Conservation (phyloP, 1,140 invertebrate species). For the Caenorhabditis brenneri region DNA sequence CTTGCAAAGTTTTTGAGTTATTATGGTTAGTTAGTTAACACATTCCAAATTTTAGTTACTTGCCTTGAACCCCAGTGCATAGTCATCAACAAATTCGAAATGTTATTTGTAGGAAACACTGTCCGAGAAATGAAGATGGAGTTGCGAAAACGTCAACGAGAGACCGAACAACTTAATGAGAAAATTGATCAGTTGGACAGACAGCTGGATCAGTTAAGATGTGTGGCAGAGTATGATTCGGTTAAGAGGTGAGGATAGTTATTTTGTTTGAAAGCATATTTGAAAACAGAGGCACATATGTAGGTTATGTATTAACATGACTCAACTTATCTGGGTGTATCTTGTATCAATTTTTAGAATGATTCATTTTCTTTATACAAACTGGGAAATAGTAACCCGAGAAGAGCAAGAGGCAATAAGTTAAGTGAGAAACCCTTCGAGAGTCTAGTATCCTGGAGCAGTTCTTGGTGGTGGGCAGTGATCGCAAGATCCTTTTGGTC, state of each 20-base stretch:
- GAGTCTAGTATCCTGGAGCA: slow-evolving; percentile 52
- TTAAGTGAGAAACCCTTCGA: not conserved
- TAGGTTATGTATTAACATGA: too few species aligned
- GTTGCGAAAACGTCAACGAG: slow-evolving; percentile 59
- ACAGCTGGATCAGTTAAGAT: slow-evolving; percentile 65
- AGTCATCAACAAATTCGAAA: not conserved
- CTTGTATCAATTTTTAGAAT: not conserved
- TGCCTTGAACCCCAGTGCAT: too few species aligned
- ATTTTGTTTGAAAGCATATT: not conserved
- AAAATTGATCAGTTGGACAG: slow-evolving; percentile 62
- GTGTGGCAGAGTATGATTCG: slow-evolving; percentile 66
- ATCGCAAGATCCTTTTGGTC: slow-evolving; percentile 53
- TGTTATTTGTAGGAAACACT: slow-evolving; percentile 57
- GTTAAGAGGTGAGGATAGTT: slow-evolving; percentile 62
- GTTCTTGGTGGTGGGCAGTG: slow-evolving; percentile 53
- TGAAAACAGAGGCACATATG: too few species aligned
- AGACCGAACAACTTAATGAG: slow-evolving; percentile 54
- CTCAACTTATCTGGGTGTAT: too few species aligned
- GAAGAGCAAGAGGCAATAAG: slow-evolving; percentile 7
- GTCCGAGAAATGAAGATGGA: slow-evolving; percentile 63
- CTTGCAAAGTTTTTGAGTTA: slow-evolving; percentile 66
- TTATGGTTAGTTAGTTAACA: slow-evolving; percentile 59
- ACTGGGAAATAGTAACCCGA: not conserved
- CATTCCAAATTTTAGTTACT: not conserved
- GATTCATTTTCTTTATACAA: not conserved